Conservation (phyloP, 2,888 invertebrate species). For the Agonopterix subpropinquella region DNA sequence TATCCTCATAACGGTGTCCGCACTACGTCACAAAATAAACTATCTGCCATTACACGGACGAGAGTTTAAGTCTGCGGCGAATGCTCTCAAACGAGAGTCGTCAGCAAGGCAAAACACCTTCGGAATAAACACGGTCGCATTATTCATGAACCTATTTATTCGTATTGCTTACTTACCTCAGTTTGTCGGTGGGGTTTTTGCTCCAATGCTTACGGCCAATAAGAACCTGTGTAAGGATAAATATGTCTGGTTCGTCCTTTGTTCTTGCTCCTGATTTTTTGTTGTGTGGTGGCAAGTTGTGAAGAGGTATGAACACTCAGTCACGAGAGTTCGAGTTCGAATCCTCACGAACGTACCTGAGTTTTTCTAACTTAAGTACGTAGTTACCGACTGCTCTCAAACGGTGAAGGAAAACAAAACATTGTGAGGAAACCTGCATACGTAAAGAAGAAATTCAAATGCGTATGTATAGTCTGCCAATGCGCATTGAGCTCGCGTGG, state of each 20-base stretch:
- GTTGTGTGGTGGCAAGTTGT: too few species aligned
- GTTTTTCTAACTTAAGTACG: too few species aligned
- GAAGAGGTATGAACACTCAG: too few species aligned
- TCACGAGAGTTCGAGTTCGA: too few species aligned
- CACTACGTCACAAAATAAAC: conserved; percentile 53
- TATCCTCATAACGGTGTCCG: conserved; percentile 44
- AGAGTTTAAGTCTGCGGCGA: conserved; percentile 66
- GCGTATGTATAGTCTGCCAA: too few species aligned
- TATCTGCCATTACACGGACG: conserved; percentile 59
- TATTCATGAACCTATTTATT: conserved; percentile 72
- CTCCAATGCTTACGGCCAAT: conserved; percentile 15
- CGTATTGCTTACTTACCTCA: conserved; percentile 63
- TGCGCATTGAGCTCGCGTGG: too few species aligned
- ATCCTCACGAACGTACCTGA: too few species aligned
- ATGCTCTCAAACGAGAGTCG: conserved; percentile 44
- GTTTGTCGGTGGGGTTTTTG: conserved; percentile 28
- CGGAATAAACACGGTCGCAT: conserved; percentile 34
- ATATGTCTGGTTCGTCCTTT: background rate
- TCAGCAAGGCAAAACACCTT: conserved; percentile 45
- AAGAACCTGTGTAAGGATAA: conserved; percentile 6
- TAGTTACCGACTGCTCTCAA: too few species aligned
- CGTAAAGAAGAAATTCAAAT: too few species aligned
- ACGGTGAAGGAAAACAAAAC: too few species aligned
- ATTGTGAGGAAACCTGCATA: too few species aligned
- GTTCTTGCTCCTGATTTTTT: background rate